Base-by-base conservation (phyloP, 2,113 vertebrate species). In the Trochalopteron elliotii region DNA sequence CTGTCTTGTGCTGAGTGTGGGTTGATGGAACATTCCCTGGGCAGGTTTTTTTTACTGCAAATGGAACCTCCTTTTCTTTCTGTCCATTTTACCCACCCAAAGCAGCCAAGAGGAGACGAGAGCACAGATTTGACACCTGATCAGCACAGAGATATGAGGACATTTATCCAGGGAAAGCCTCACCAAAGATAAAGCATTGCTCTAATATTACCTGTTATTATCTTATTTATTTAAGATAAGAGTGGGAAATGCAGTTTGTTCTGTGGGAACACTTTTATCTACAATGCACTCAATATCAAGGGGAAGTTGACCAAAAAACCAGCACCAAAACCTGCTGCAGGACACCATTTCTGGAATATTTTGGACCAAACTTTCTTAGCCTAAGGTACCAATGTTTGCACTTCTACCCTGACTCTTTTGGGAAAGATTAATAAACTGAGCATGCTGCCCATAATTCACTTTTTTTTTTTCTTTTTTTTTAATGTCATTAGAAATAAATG, bases 251-350 rank as follows among this genome's bases (percentile, higher is more conserved):
- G 15, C 37, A 39, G 8, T 44, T 59, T 59, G 20, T 42, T 47
- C 49, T 61, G 5, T 4, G 12, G 10, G 37, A 84, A 16, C 7
- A 9, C 0, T 2, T 28, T 28, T 82, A 75, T 27, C 20, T n/a
- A 12, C 33, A 45, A 3, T 8, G 4, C 16, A 11, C 53, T 11
- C 17, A 42, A 21, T 17, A 56, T 3, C 0, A 0, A 52, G 8
- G 10, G 10, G 6, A 77, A 65, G 61, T 40, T 0, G 1, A 37
- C 12, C 19, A 53, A 31, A 56, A 64, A 72, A 5, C 0, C 14
- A 37, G 15, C 45, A 44, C 23, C 40, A 40, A 56, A 37, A 21
- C 2, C 28, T 67, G 10, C 52, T 74, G 9, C 33, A 75, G 44
- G 15, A 44, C 31, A 45, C 2, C 11, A 24, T 35, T 35, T 33